Base-by-base conservation (phyloP, 2,113 vertebrate genomes). In the Rhinolophus ferrumequinum region DNA sequence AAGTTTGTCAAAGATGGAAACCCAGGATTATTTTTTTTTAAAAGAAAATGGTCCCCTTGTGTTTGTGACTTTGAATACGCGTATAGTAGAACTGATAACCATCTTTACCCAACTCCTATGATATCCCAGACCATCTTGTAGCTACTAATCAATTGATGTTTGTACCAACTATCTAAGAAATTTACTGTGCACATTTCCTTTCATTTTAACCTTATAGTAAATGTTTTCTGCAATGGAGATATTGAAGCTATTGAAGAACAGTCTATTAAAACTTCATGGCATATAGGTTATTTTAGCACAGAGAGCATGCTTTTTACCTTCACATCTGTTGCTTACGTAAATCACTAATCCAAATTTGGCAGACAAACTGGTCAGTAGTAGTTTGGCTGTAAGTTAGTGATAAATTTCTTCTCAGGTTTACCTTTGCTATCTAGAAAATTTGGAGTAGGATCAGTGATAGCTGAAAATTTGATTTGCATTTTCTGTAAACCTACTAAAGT, bases 1-100 rank as follows among this genome's bases (percentile, higher is more conserved):
- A 80, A 52, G 16, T 76, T 72, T 70, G 35, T 92, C 58, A 84
- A 95, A 88, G 22, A 72, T 69, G 6, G 64, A 95, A 96, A 72
- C 8, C 19, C 10, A 76, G 41, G 56, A 24, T 70, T 85, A 72
- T 44, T 86, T 88, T 86, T 88, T 86, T 58, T 5, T 64, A 82
- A 58, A 76, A 66, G 21, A 2, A 88, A 90, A 47, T 58, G 19
- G 3, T 35, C 4, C n/a, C 35, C 30, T 62, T 67, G 12, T 88
- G 33, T 72, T 85, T 91, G 15, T 24, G 26, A 64, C 11, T 82
- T 54, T 72, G 33, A 19, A 33, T 52, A 81, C 35, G 22, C 5
- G 18, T 52, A 8, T 13, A 14, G n/a, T 50, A 52, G 22, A 81
- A 81, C 18, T 66, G 66, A 73, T 72, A 83, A 67, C 8, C 18